Evolutionary conservation across 2,888 invertebrate species (phyloP).

Genomic region (Eupithecia vulgata): DNA sequence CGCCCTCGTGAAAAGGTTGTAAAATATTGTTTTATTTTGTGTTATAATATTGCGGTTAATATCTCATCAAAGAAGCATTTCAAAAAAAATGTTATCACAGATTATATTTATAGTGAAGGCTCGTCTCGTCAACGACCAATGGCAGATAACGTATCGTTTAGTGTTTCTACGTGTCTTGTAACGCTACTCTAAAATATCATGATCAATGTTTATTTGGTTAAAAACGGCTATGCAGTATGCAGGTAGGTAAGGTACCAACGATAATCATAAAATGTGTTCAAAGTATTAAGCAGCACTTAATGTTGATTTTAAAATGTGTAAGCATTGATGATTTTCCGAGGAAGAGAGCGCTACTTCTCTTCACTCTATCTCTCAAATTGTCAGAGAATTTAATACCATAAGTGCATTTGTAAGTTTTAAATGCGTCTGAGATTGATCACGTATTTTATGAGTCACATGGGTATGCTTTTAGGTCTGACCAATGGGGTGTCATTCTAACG

Average conservation of each 20-base stretch:
- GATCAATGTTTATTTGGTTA: not conserved
- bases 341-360: not conserved
- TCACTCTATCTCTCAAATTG: conserved; percentile 59
- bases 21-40: not conserved
- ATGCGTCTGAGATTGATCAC: conserved; percentile 59
- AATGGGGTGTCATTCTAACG: conserved; percentile 39
- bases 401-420: conserved; percentile 75
- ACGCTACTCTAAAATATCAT: not conserved
- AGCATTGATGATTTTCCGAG: not conserved
- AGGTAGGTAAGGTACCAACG: no score
- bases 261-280: no score
- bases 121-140: no score
- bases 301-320: not conserved
- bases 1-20: not conserved
- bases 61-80: no score
- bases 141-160: no score
- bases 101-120: no score
- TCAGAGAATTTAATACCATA: conserved; percentile 77
- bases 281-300: not conserved
- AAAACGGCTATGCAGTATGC: no score
- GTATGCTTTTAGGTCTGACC: conserved; percentile 40
- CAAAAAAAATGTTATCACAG: no score
- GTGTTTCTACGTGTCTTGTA: not conserved
- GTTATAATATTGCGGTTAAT: no score
- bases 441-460: conserved; percentile 55